Evolutionary conservation across 2,113 vertebrate species (phyloP), one percentile per base, ranked within the genome.

Genomic region (Cyprinus carpio): DNA sequence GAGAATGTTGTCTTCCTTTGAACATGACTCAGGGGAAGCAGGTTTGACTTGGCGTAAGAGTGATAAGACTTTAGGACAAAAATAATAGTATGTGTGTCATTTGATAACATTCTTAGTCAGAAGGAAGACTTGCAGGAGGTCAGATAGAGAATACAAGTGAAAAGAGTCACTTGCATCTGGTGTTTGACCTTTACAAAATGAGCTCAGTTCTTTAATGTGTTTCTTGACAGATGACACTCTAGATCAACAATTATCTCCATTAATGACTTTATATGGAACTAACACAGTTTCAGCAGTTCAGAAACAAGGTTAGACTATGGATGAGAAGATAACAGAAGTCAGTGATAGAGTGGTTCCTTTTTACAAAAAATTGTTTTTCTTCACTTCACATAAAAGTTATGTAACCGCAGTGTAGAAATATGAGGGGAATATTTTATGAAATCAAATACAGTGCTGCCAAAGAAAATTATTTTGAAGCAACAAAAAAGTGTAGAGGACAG

Each of bases 401-500:
- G 86, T 85, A 87, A 89, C 77, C 29, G 18, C 82, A 76, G 54
- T 86, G 80, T 82, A 75, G 81, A 89, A 87, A 89, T 81, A 67
- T 37, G 64, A 84, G 78, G 75, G 51, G 79, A 84, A 84, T 78
- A 84, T 82, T 43, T 4, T 25, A 71, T 81, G 77, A 84, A 84
- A 89, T 87, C 84, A 20, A 81, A 83, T 29, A n/a, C 23, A 58
- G 10, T 54, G 20, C n/a, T 86, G 86, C 86, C 88, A 89, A 89
- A 84, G 74, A 84, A 89, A 87, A 87, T 27, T 6, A 56, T 58
- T 25, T 54, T 64, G 75, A 84, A 79, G 43, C 40, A 54, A 37
- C 54, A 82, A 43, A 40, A 76, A 83, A 67, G 6, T n/a, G 46
- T 67, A 58, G 9, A 78, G 74, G 86, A 84, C 64, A 82, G 81